Percentiles rank a stretch among this genome's conserved stretches.
Conservation (phyloP, 1,140 invertebrate genomes). For the Brachionus sp. region DNA sequence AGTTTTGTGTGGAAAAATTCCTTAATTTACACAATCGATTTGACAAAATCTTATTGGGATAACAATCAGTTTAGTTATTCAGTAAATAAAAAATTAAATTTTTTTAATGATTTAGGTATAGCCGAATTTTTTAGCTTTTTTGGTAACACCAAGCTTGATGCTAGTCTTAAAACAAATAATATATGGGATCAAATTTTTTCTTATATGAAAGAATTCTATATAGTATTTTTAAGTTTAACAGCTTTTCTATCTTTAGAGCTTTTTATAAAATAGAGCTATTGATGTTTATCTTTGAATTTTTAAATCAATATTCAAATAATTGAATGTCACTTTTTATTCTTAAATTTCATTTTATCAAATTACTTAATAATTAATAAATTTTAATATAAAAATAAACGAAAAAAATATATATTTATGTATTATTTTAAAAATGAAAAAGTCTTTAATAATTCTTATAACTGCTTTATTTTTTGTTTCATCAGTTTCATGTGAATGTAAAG, state of each 20-base stretch:
- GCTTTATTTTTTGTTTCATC: not conserved
- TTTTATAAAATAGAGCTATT: slow-evolving; percentile 8
- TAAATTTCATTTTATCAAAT: not conserved
- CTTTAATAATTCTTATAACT: not conserved
- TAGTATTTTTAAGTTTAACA: slow-evolving; percentile 6
- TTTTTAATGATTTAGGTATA: not conserved
- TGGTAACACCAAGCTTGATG: not conserved
- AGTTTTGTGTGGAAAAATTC: not conserved
- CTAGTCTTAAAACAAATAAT: not conserved
- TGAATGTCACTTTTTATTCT: not conserved
- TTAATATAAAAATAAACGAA: not conserved
- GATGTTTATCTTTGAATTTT: not conserved
- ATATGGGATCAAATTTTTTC: slow-evolving; percentile 14
- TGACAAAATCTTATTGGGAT: not conserved
- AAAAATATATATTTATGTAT: not conserved
- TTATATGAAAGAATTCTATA: slow-evolving; percentile 39
- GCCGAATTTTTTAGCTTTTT: not conserved
- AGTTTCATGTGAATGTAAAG: slow-evolving; percentile 25
- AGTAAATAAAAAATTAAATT: not conserved
- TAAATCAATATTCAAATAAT: not conserved
- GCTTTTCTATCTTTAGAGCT: slow-evolving; percentile 18
- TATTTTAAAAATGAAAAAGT: not conserved
- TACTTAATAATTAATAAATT: not conserved
- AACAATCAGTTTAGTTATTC: not conserved
- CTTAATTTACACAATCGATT: slow-evolving; percentile 18